These are phyloP conservation scores for Caiman crocodilus DNA, from an alignment of 2,797 vertebrate species.

Conservation along the genomic window DNA sequence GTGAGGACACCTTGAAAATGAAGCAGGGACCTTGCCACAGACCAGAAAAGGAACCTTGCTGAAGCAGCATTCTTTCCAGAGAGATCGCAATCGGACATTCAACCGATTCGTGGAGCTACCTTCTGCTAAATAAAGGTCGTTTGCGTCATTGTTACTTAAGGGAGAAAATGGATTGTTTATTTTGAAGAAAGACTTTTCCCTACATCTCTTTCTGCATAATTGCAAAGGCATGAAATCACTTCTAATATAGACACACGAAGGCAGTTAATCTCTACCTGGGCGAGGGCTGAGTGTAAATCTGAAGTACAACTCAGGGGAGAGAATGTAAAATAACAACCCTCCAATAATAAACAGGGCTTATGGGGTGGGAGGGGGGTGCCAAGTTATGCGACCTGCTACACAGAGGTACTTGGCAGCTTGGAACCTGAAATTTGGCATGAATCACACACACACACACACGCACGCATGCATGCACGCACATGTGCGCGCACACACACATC, in stretches of 20 bases:
- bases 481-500: too few species aligned
- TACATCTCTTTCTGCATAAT: slow-evolving; percentile 51
- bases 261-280: slow-evolving; percentile 61
- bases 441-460: neutral
- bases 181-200: slow-evolving; percentile 56
- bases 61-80: slow-evolving; percentile 94
- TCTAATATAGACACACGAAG: neutral
- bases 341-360: neutral
- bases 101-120: slow-evolving; percentile 88
- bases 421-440: slow-evolving; percentile 29
- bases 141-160: slow-evolving; percentile 82
- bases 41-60: slow-evolving; percentile 94
- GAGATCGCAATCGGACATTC: slow-evolving; percentile 98
- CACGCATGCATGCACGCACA: too few species aligned
- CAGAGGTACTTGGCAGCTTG: neutral
- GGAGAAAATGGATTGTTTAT: slow-evolving; percentile 69
- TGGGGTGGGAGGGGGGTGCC: accelerated
- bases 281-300: neutral
- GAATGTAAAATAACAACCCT: neutral
- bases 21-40: slow-evolving; percentile 96
- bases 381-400: neutral
- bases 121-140: slow-evolving; percentile 91
- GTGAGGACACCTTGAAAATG: slow-evolving; percentile 99
- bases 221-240: slow-evolving; percentile 28
- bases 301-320: neutral